Evolutionary conservation across 2,113 vertebrate genomes (phyloP).

Genomic region (Misgurnus mizolepis): DNA sequence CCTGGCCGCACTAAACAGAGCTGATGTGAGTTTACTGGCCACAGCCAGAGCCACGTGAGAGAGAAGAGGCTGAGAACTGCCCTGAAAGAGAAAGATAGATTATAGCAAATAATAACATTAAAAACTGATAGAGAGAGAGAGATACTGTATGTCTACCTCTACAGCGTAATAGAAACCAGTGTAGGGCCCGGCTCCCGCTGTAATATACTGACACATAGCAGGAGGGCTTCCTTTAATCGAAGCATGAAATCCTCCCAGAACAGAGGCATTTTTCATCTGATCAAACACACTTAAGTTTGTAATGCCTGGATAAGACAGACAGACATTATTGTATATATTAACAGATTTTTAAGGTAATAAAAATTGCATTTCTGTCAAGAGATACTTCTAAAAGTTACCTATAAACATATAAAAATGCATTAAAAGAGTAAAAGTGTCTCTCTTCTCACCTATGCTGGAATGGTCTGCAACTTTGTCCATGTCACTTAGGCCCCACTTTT

Average conservation of each 20-base stretch:
- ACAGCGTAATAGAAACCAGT: slow-evolving; percentile 96
- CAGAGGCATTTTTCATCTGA: slow-evolving; percentile 99
- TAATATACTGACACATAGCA: slow-evolving; percentile 96
- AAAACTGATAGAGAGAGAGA: too few species aligned
- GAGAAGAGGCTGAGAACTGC: slow-evolving; percentile 91
- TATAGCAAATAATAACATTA: background rate
- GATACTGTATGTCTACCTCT: slow-evolving; percentile 77
- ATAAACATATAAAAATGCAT: too few species aligned
- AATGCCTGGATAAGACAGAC: slow-evolving; percentile 74
- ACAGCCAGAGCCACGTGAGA: slow-evolving; percentile 97
- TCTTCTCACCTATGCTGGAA: slow-evolving; percentile 84
- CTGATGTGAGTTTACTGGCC: slow-evolving; percentile 97
- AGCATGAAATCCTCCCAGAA: slow-evolving; percentile 91
- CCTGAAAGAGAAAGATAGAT: slow-evolving; percentile 72
- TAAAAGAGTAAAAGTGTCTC: background rate
- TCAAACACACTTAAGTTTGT: slow-evolving; percentile 95
- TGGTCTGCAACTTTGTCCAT: slow-evolving; percentile 92
- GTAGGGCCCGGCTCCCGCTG: slow-evolving; percentile 92
- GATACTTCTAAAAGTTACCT: too few species aligned
- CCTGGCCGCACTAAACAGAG: slow-evolving; percentile 96
- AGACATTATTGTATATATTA: background rate
- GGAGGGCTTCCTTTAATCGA: slow-evolving; percentile 94
- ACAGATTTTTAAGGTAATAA: too few species aligned
- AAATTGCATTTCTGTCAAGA: too few species aligned
- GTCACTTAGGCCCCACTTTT: slow-evolving; percentile 98